These are phyloP conservation scores for Drymonia ruficornis DNA, from an alignment of 2,888 invertebrate species.

Conservation along the genomic window DNA sequence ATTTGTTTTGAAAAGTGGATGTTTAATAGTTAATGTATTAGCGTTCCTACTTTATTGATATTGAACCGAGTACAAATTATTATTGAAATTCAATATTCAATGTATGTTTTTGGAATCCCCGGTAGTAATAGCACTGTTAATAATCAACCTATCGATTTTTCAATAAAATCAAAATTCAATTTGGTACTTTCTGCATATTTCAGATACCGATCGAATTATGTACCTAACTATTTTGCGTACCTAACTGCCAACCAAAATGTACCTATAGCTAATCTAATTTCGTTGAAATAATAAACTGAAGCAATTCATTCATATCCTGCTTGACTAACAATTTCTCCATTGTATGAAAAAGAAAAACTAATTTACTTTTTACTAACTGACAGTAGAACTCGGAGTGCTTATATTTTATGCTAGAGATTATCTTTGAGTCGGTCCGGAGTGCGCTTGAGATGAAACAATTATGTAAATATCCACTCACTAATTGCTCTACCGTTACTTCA, in stretches of 20 bases:
- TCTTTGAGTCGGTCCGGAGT: slow-evolving; percentile 30
- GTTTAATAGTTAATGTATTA: not conserved
- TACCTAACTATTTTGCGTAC: too few species aligned
- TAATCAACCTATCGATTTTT: too few species aligned
- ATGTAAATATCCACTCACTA: slow-evolving; percentile 50
- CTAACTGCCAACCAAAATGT: too few species aligned
- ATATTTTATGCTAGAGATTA: slow-evolving; percentile 36
- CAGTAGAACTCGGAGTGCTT: slow-evolving; percentile 15
- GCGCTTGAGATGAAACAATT: slow-evolving; percentile 51
- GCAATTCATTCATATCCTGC: not conserved
- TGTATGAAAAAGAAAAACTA: not conserved
- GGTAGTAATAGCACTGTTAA: too few species aligned
- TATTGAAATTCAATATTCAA: too few species aligned
- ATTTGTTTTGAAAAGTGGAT: not conserved
- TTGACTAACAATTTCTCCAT: not conserved
- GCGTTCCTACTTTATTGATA: too few species aligned
- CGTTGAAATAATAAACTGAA: not conserved
- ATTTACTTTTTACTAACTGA: not conserved
- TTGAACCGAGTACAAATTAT: too few species aligned
- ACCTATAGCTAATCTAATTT: too few species aligned
- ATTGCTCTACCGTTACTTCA: slow-evolving; percentile 46
- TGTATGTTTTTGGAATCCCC: too few species aligned
- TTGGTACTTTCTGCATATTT: too few species aligned
- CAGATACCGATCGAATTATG: too few species aligned
- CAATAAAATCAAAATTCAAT: too few species aligned